Evolutionary conservation across 2,888 invertebrate genomes (phyloP), one percentile per base, ranked within the genome.

Genomic region (Yponomeuta cagnagella): DNA sequence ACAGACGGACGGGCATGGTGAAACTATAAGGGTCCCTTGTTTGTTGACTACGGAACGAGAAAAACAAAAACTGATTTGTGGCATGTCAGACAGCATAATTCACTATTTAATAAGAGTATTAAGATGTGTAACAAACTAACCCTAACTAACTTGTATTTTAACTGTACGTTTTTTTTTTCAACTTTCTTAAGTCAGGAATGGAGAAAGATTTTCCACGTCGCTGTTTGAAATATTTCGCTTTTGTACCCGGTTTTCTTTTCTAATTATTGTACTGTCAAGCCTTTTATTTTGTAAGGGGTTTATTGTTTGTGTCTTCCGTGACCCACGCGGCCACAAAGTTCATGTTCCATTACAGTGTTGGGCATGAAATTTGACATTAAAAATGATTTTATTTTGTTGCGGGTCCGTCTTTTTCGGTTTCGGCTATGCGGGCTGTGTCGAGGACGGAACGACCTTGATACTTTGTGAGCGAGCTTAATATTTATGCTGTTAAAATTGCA

Each of bases 271-370:
- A 15, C 63, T 37, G 69, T 33, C 63, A 68, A 33, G 69, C 30
- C 58, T 69, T 63, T n/a, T 31, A 69, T 33, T 69, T 63, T 69
- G 23, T 63, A 33, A n/a, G 12, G 31, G 63, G 63, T 69, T 69
- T 69, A 69, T 69, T 63, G 69, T 23, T 67, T 70, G 33, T 67
- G 66, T 72, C 68, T 70, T 75, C 74, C 76, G 74, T 74, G 75
- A 75, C 75, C 73, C 72, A 74, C 73, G 63, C 74, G 71, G 71
- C 75, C 73, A 67, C 74, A 75, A 72, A 71, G 72, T 77, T 80
- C 77, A 78, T 77, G 78, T 76, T 78, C 75, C 76, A 77, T 78
- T 77, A 78, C 77, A 76, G 75, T 75, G 74, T 75, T 75, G 74
- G 58, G 74, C 77, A 74, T 74, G 71, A 72, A 73, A 75, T 76